Base-by-base conservation (phyloP, 2,113 vertebrate species). In the Sander lucioperca region DNA sequence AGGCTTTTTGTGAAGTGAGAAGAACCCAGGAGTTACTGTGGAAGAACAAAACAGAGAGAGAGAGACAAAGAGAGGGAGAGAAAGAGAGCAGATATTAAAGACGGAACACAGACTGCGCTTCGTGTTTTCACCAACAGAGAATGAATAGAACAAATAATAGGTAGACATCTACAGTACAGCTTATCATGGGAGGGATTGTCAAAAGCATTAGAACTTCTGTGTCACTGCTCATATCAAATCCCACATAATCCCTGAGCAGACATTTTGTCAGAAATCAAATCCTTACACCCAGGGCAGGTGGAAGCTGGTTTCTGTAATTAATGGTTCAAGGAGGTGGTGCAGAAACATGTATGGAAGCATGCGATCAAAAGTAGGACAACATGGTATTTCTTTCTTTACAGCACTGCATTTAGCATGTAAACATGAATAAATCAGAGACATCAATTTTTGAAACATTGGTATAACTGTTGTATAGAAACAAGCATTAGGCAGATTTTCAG, bases 1-100 rank as follows among this genome's bases (percentile, higher is more conserved):
- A 77, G 77, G 58, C 57, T 81, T 85, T 92, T 84, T 87, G 78
- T 80, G 88, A 86, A 90, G 90, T 61, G 77, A 87, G 88, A 87
- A 74, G 90, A 91, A 89, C 83, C 89, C 88, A 83, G 83, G 91
- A 88, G 93, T 94, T 84, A 93, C 95, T 95, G 92, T 70, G 87
- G 86, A 82, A 90, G 85, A 92, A 90, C 87, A 86, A 89, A 67
- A 91, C 63, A 86, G 61, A 85, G 69, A 83, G 79, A 91, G 74
- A 36, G 75, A 64, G 71, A 57, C 4, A 84, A 33, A 85, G 57
- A 74, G 61, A 80, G 63, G 64, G 67, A 59, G 73, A 84, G 61
- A 68, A 53, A 82, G 81, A 85, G 80, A 84, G 72, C 58, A 88
- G 77, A 81, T 89, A 91, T 93, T 92, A 93, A 76, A 92, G 72